phyloP scores from a whole-genome alignment of 2,888 invertebrate species.

The Limnephilus rhombicus region DNA sequence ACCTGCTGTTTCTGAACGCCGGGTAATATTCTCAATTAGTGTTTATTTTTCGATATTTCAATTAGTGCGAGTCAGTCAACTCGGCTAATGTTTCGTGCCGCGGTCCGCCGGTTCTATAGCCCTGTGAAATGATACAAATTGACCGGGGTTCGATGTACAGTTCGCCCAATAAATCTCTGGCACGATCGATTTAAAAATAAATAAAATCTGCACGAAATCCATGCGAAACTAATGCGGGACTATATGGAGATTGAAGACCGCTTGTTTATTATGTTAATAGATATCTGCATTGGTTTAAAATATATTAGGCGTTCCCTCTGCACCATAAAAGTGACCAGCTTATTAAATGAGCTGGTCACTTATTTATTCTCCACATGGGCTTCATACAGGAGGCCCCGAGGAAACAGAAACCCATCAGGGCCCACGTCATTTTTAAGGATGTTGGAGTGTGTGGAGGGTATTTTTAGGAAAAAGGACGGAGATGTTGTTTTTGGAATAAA shows the following conservation, averaged over 20 bases:
- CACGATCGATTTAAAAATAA: not conserved
- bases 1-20: constrained; percentile 36
- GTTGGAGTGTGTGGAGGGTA: too few species aligned
- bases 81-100: constrained; percentile 57
- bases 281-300: not conserved
- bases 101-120: constrained; percentile 57
- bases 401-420: too few species aligned
- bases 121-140: constrained; percentile 62
- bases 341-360: too few species aligned
- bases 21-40: constrained; percentile 60
- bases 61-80: constrained; percentile 63
- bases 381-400: too few species aligned
- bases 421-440: too few species aligned
- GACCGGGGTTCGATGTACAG: constrained; percentile 54
- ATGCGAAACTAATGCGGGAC: not conserved
- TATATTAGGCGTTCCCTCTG: not conserved
- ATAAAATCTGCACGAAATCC: not conserved
- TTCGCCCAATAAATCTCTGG: constrained; percentile 47
- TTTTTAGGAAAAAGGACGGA: too few species aligned
- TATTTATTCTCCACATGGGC: too few species aligned
- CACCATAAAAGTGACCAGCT: too few species aligned
- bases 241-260: not conserved
- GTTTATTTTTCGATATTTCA: constrained; percentile 62
- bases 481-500: too few species aligned
- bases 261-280: not conserved